Evolutionary conservation across 37 sponge, comb jelly and placozoan genomes (phyloP), one percentile per base, ranked within the genome.

Genomic region (Chondrilla cf. caribensis): DNA sequence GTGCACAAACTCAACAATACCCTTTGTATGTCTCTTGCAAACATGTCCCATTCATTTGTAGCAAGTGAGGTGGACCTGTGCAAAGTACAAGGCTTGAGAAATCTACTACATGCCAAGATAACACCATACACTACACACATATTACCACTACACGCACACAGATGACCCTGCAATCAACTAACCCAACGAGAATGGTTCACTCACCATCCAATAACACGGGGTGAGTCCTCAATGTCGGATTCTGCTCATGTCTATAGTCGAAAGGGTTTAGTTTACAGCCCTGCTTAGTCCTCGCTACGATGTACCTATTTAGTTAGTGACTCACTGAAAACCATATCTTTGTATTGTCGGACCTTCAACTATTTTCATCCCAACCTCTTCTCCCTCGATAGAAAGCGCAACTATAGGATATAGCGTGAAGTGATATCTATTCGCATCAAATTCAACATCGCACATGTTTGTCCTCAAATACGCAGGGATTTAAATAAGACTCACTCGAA

Each of bases 11-110:
- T n/a, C n/a, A n/a, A n/a, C n/a, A n/a, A 11, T 18, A 72, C 82
- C 68, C 54, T 24, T 82, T 77, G n/a, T 70, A 24, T 28, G 29
- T 32, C 3, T 43, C 18, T 24, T 21, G 22, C 29, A 81, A 81
- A 58, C 89, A 89, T 37, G 72, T 31, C 21, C 82, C 85, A 39
- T 55, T 29, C 54, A 89, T 58, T 54, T 59, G 67, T 29, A 25
- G 39, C 0, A 89, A 65, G 60, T 89, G 89, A 38, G 85, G 58
- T 2, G 89, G 89, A 26, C 85, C 89, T 87, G 55, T 5, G 57
- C 33, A 66, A 18, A 22, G 2, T 24, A 0, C 42, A 29, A 31
- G 70, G 51, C 51, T 14, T 14, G 6, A 47, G 51, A 6, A 47
- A 47, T 47, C 11, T 11, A 47, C 6, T 19, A 26, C 64, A 29